A percentile compares a stretch with the other conserved stretches of the same genome.
Conservation (phyloP, 2,797 vertebrate species). For the Limnodromus scolopaceus region DNA sequence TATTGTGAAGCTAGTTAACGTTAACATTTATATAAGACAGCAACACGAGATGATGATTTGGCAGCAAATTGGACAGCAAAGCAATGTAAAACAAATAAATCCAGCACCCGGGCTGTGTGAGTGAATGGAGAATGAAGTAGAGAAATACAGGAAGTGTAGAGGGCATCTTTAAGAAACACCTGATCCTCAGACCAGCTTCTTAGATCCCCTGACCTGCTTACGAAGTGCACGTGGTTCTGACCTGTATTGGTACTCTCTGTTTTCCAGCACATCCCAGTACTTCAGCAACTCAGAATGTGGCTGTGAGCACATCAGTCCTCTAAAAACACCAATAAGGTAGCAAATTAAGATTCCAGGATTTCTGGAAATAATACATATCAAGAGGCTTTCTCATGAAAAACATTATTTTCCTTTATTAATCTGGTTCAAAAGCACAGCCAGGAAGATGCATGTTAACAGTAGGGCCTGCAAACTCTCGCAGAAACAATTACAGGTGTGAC, state of each 20-base stretch:
- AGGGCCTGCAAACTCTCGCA: background rate
- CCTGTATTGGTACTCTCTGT: background rate
- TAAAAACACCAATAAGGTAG: background rate
- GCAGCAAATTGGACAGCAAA: slow-evolving; percentile 42
- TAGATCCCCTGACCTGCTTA: background rate
- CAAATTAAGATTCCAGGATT: background rate
- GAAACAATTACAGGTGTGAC: background rate
- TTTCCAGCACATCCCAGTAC: background rate
- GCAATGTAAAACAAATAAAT: slow-evolving; percentile 35
- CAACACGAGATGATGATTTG: background rate
- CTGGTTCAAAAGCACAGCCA: background rate
- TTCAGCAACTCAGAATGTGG: background rate
- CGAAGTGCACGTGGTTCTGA: background rate
- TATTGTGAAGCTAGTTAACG: slow-evolving; percentile 4
- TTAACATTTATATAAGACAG: slow-evolving; percentile 54
- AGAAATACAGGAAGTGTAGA: background rate
- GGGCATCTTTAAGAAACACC: background rate
- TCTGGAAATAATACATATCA: background rate
- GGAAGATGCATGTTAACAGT: background rate
- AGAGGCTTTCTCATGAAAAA: background rate
- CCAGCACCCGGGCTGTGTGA: background rate
- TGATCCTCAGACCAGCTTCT: background rate
- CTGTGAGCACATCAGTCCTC: background rate
- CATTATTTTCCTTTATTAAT: background rate
- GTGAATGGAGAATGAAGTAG: background rate